Conservation (phyloP, 2,888 invertebrate species). For the Cataglyphis altisquamis region DNA sequence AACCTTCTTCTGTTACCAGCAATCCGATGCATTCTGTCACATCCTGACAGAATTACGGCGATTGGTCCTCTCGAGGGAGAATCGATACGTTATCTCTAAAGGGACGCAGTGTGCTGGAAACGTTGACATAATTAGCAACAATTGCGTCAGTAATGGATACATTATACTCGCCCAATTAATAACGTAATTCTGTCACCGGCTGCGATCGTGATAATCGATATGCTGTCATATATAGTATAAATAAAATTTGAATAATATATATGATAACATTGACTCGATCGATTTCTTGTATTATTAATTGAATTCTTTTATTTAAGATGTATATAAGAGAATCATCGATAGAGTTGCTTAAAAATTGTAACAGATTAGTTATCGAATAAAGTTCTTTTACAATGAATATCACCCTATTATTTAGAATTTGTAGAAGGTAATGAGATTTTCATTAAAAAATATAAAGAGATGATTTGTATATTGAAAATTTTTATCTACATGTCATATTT, state of each 20-base stretch:
- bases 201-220: slow-evolving; percentile 28
- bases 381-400: not conserved
- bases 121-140: slow-evolving; percentile 44
- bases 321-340: not conserved
- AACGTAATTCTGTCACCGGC: slow-evolving; percentile 25
- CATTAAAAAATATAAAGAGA: not conserved
- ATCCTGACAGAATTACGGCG: slow-evolving; percentile 12
- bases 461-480: not conserved
- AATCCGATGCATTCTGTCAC: slow-evolving; percentile 5
- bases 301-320: not conserved
- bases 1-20: slow-evolving; percentile 10
- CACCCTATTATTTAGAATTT: not conserved
- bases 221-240: not conserved
- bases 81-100: slow-evolving; percentile 26
- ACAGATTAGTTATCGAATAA: not conserved
- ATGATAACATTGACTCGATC: not conserved
- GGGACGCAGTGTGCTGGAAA: slow-evolving; percentile 18
- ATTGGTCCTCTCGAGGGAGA: slow-evolving; percentile 10
- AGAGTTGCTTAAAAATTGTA: not conserved
- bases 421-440: not conserved
- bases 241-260: not conserved
- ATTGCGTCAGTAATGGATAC: slow-evolving; percentile 32
- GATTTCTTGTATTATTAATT: not conserved
- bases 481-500: not conserved
- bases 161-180: slow-evolving; percentile 46